A percentile compares a stretch with the other conserved stretches of the same genome.
phyloP scores from a whole-genome alignment of 2,797 vertebrate species.

The Acipenser ruthenus region DNA sequence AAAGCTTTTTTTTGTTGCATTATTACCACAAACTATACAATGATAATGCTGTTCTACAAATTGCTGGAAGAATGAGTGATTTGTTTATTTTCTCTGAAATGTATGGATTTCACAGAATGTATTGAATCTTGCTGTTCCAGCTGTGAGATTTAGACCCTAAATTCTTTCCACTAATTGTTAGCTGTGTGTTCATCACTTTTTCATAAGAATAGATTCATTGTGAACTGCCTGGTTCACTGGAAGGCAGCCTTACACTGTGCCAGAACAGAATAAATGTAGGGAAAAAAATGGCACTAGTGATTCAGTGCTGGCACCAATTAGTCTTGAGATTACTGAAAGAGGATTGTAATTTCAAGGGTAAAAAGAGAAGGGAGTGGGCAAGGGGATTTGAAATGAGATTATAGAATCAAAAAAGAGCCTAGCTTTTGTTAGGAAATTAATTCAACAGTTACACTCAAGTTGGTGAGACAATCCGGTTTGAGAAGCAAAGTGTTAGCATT shows the following conservation, averaged over 20 bases:
- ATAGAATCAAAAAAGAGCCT: slow-evolving; percentile 53
- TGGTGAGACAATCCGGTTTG: slow-evolving; percentile 53
- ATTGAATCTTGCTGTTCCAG: slow-evolving; percentile 33
- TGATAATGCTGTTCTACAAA: not conserved
- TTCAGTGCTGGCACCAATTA: slow-evolving; percentile 50
- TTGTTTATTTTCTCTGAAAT: no score
- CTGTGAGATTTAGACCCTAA: slow-evolving; percentile 48
- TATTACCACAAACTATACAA: no score
- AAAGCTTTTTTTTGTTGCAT: no score
- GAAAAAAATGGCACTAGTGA: slow-evolving; percentile 21
- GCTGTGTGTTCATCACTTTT: slow-evolving; percentile 35
- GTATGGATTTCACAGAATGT: not conserved
- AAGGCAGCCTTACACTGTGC: slow-evolving; percentile 23
- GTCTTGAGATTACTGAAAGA: slow-evolving; percentile 64
- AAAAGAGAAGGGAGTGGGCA: slow-evolving; percentile 53
- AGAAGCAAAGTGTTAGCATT: slow-evolving; percentile 40
- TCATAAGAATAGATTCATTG: slow-evolving; percentile 26
- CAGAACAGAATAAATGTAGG: slow-evolving; percentile 18
- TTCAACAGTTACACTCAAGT: slow-evolving; percentile 48
- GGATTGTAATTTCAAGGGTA: slow-evolving; percentile 66
- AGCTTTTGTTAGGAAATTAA: slow-evolving; percentile 62
- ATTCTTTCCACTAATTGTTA: slow-evolving; percentile 59
- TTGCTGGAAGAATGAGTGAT: not conserved
- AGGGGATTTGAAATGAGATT: slow-evolving; percentile 76
- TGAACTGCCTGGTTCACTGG: slow-evolving; percentile 12